A percentile compares a stretch with the other conserved stretches of the same genome.
Evolutionary conservation across 2,797 vertebrate genomes (phyloP).

Genomic region (Carduelis carduelis): DNA sequence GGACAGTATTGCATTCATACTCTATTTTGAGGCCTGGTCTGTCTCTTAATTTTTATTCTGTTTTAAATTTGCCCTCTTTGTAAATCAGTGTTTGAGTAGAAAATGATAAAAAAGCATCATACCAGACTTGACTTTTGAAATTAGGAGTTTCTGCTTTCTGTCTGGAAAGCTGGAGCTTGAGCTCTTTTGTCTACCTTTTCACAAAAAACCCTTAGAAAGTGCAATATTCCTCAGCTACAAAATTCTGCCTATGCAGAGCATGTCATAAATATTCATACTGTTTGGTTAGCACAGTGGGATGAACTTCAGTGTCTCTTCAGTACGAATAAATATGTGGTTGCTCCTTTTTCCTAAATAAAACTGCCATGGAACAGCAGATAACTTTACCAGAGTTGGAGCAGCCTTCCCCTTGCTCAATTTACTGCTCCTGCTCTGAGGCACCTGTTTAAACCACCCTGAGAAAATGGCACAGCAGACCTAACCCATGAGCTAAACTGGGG

Average conservation of each 20-base stretch:
- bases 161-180: not conserved
- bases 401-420: not conserved
- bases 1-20: not conserved
- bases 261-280: slow-evolving; percentile 2
- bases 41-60: not conserved
- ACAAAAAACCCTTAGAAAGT: not conserved
- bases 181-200: not conserved
- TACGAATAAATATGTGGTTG: not conserved
- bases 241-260: not conserved
- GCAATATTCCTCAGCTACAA: not conserved
- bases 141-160: not conserved
- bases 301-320: not conserved
- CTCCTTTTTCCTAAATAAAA: not conserved
- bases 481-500: not conserved
- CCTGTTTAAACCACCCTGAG: not conserved
- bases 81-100: not conserved
- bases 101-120: not conserved
- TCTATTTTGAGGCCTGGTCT: not conserved
- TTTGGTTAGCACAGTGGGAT: not conserved
- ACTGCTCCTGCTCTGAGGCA: not conserved
- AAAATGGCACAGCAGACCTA: not conserved
- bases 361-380: not conserved
- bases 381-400: not conserved
- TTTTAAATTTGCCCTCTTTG: not conserved
- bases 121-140: not conserved